Conservation (phyloP, 1,140 invertebrate genomes). For the Diprion similis region DNA sequence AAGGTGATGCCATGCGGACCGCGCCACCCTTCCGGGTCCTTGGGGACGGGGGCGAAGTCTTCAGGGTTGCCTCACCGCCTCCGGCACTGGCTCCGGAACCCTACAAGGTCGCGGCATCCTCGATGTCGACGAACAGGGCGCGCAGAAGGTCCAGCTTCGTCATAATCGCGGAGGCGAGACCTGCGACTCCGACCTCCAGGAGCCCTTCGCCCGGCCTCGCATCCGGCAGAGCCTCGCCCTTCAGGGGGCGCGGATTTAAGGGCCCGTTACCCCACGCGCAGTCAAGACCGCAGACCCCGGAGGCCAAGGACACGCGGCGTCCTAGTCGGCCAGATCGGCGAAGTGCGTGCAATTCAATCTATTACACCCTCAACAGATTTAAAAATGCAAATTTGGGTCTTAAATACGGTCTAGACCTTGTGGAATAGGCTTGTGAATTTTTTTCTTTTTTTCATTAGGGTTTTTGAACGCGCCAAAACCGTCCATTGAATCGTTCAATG, state of each 20-base stretch:
- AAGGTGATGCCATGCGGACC: conserved; percentile 43
- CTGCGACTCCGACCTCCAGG: conserved; percentile 45
- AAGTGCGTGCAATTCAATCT: conserved; percentile 30
- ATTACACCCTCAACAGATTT: too few species aligned
- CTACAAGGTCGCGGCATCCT: conserved; percentile 47
- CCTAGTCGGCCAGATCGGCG: conserved; percentile 39
- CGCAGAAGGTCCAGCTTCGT: conserved; percentile 64
- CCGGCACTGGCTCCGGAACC: conserved; percentile 56
- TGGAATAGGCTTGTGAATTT: too few species aligned
- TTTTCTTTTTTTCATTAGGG: too few species aligned
- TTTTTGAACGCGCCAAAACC: too few species aligned
- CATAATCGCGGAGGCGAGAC: conserved; percentile 64
- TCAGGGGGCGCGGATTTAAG: conserved; percentile 66
- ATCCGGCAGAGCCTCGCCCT: conserved; percentile 64
- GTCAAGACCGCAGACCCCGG: conserved; percentile 48
- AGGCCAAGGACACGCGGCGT: conserved; percentile 20
- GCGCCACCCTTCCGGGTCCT: conserved; percentile 30
- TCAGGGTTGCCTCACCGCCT: conserved; percentile 37
- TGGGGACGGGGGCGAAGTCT: conserved; percentile 23
- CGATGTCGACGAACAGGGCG: conserved; percentile 39
- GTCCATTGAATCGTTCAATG: too few species aligned
- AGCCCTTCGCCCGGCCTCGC: conserved; percentile 48
- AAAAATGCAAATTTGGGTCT: too few species aligned
- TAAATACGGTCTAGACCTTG: too few species aligned
- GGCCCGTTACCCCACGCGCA: conserved; percentile 56